Percentiles rank a stretch among this genome's conserved stretches.
Conservation (phyloP, 1,140 invertebrate species). For the Dufourea novaeangliae region DNA sequence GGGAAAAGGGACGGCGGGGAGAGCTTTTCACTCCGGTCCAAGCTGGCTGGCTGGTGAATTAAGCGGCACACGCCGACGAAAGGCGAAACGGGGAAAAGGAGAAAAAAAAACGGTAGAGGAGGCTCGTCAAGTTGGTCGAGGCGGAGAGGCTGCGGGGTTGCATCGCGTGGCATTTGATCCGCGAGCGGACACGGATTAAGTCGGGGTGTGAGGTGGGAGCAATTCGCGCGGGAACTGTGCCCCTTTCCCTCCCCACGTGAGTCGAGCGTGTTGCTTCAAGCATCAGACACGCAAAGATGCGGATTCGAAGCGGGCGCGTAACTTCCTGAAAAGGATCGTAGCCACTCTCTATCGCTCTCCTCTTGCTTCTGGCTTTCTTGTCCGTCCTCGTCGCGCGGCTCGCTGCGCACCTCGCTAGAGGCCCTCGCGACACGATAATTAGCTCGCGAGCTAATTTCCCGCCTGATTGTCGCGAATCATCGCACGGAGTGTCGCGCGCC, state of each 20-base stretch:
- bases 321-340: constrained; percentile 50
- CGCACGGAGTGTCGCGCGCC: constrained; percentile 30
- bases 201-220: constrained; percentile 6
- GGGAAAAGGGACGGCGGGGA: constrained; percentile 26
- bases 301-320: constrained; percentile 14
- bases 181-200: constrained; percentile 56
- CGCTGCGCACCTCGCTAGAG: constrained; percentile 1
- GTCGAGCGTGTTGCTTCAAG: constrained; percentile 9
- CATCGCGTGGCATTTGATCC: constrained; percentile 68
- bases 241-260: constrained; percentile 15
- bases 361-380: not conserved
- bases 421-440: constrained; percentile 68
- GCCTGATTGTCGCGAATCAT: constrained; percentile 62
- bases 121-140: not conserved
- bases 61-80: constrained; percentile 34
- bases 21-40: constrained; percentile 41
- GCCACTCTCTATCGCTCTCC: not conserved
- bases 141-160: constrained; percentile 16
- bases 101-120: constrained; percentile 19
- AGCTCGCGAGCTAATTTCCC: constrained; percentile 75
- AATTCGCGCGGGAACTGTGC: constrained; percentile 43
- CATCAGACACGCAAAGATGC: constrained; percentile 22
- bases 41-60: constrained; percentile 43
- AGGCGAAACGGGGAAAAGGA: constrained; percentile 27
- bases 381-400: constrained; percentile 29